These are phyloP conservation scores for Gymnoscopelus microlampas DNA, from an alignment of 2,797 vertebrate species.

Conservation along the genomic window DNA sequence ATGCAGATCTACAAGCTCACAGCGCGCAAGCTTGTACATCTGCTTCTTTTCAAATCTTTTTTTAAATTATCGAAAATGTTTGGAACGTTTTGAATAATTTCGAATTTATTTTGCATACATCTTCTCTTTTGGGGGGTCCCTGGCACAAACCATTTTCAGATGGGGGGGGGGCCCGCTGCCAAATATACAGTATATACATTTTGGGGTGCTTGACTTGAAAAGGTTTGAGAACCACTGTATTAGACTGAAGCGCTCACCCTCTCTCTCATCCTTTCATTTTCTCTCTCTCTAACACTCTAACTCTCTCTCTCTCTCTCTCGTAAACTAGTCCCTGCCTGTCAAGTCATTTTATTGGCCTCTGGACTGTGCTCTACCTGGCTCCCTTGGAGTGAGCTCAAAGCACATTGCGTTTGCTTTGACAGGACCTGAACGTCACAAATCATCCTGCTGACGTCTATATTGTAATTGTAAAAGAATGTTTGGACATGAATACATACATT, in stretches of 20 bases:
- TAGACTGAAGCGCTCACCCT: conserved; percentile 29
- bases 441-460: conserved; percentile 19
- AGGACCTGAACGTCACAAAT: conserved; percentile 38
- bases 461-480: conserved; percentile 45
- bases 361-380: conserved; percentile 17
- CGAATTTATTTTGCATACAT: no score
- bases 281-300: neutral
- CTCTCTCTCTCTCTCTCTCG: neutral
- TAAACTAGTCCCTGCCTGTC: conserved; percentile 41
- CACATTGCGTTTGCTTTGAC: conserved; percentile 31
- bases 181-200: no score
- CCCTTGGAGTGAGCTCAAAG: conserved; percentile 43
- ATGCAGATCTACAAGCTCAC: no score
- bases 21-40: no score
- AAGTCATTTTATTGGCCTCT: conserved; percentile 43
- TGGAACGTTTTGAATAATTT: no score
- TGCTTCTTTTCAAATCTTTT: no score
- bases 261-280: conserved; percentile 6
- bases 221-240: neutral
- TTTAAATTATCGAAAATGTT: no score
- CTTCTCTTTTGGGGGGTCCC: no score
- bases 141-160: no score
- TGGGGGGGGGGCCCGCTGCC: no score
- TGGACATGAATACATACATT: neutral
- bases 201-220: no score